Evolutionary conservation across 2,113 vertebrate genomes (phyloP), one percentile per base, ranked within the genome.

Genomic region (Sander lucioperca): DNA sequence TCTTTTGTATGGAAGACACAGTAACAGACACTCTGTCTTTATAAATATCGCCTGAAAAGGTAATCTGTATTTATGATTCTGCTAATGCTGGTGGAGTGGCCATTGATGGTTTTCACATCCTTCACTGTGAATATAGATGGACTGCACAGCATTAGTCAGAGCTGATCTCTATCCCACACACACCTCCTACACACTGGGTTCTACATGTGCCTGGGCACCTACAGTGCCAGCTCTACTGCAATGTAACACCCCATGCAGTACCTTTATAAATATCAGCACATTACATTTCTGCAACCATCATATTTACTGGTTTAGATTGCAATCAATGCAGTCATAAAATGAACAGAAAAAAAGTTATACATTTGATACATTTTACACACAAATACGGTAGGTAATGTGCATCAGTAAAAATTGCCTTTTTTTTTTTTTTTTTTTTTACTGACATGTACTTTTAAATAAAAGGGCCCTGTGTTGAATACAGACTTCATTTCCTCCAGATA

Each of bases 81-180:
- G 18, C 79, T 85, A 71, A 85, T 85, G 80, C 48, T 84, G 65
- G 33, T 66, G 15, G 84, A 93, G 86, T 82, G 85, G 88, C 72
- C 92, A 91, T 91, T 93, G 86, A 92, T 90, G 88, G 84, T 47
- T 91, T 88, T 85, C 72, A 86, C 89, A 92, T 86, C 23, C 81
- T 82, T 91, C 83, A 84, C 91, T 89, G 66, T 92, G 92, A 93
- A 92, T 90, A 92, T 86, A 90, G 82, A 94, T 92, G 88, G 70
- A 85, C 86, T 88, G 87, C 61, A 62, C 91, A 68, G 89, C 74
- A 80, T 92, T 91, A 94, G 88, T 94, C 93, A 93, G 82, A 86
- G 89, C 84, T 1, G 54, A 62, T 79, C 83, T 84, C 68, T 30
- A 86, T 85, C 92, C 89, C 91, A 93, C 93, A 30, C 77, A 74